Evolutionary conservation across 1,140 invertebrate genomes (phyloP).

Genomic region (Euura lappo): DNA sequence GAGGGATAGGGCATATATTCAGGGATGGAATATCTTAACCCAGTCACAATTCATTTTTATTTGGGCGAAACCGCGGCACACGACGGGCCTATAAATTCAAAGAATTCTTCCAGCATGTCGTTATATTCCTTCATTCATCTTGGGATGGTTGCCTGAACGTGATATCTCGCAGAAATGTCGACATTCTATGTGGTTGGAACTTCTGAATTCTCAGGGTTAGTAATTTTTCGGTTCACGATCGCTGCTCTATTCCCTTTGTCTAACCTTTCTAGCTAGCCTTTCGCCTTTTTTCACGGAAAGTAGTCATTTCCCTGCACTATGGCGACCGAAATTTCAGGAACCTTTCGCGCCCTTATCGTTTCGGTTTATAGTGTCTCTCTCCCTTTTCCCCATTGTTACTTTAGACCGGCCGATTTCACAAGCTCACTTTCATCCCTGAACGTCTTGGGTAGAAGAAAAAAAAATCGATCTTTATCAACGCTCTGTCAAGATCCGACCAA

Average conservation of each 20-base stretch:
- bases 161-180: neutral
- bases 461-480: no score
- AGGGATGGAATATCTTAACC: neutral
- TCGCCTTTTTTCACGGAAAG: no score
- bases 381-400: neutral
- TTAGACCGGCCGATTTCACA: neutral
- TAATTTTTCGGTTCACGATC: no score
- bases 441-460: no score
- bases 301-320: no score
- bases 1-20: neutral
- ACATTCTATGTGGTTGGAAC: neutral
- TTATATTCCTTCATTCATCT: slow-evolving; percentile 2
- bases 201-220: no score
- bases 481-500: no score
- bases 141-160: neutral
- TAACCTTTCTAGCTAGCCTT: no score
- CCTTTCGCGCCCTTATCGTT: slow-evolving; percentile 1
- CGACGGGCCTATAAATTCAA: slow-evolving; percentile 3
- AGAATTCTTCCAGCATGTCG: slow-evolving; percentile 5
- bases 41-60: neutral
- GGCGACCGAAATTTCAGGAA: neutral
- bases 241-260: no score
- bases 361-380: neutral
- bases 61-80: neutral
- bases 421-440: neutral